A percentile compares a stretch with the other conserved stretches of the same genome.
Evolutionary conservation across 1,140 invertebrate genomes (phyloP).

Genomic region (Zaprionus tsacasi): DNA sequence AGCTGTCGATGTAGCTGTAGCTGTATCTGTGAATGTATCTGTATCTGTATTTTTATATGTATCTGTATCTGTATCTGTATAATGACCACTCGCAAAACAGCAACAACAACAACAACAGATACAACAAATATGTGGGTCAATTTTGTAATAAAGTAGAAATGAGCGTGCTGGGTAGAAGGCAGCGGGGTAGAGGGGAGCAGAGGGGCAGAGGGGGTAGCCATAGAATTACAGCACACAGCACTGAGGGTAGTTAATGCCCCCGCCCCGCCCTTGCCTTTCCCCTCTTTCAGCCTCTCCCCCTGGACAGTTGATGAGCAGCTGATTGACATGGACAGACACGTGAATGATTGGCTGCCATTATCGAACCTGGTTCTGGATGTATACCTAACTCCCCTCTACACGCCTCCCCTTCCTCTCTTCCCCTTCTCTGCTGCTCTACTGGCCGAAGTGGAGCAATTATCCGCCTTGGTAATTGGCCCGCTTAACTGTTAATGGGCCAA

Average conservation of each 20-base stretch:
- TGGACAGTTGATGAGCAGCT: slow-evolving; percentile 43
- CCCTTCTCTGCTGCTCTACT: neutral
- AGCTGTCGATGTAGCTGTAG: slow-evolving; percentile 56
- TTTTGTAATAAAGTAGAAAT: slow-evolving; percentile 79
- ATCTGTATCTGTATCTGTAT: slow-evolving; percentile 30
- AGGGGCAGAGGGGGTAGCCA: slow-evolving; percentile 27
- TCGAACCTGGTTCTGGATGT: slow-evolving; percentile 8
- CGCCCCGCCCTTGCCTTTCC: neutral
- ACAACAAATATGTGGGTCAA: slow-evolving; percentile 75
- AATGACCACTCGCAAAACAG: slow-evolving; percentile 53
- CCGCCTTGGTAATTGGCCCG: slow-evolving; percentile 73
- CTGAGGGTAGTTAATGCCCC: neutral
- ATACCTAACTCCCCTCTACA: neutral
- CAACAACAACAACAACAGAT: slow-evolving; percentile 35
- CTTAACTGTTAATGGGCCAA: slow-evolving; percentile 79
- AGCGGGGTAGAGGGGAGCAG: neutral
- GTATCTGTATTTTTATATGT: slow-evolving; percentile 25
- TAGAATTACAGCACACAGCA: slow-evolving; percentile 41
- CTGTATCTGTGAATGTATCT: slow-evolving; percentile 12
- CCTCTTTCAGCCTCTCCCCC: neutral
- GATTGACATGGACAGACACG: slow-evolving; percentile 58
- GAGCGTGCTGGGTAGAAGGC: neutral
- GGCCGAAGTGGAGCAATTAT: slow-evolving; percentile 58
- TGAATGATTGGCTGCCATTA: slow-evolving; percentile 41
- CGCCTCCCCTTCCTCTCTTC: no score